phyloP scores from a whole-genome alignment of 2,888 invertebrate species.

The Aradus depressus region DNA sequence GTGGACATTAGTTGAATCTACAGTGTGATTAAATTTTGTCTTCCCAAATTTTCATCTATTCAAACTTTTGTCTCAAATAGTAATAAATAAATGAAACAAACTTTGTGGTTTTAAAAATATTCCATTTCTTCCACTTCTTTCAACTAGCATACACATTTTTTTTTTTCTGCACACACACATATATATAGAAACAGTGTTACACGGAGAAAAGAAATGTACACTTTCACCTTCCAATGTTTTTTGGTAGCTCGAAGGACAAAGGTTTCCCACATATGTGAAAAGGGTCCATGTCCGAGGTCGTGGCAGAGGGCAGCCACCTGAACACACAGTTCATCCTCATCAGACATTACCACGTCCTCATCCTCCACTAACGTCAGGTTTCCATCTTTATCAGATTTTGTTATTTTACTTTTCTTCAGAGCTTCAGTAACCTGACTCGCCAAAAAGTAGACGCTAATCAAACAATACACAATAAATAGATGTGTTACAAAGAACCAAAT shows the following conservation, averaged over 20 bases:
- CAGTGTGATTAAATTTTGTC: too few relatives aligned
- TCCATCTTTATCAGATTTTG: too few relatives aligned
- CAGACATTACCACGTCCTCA: neutral
- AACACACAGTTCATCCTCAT: conserved; percentile 42
- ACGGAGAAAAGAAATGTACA: neutral
- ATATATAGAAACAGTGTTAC: neutral
- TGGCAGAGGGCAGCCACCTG: conserved; percentile 54
- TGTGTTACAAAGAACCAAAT: neutral
- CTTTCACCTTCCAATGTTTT: conserved; percentile 28
- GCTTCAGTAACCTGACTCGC: conserved; percentile 39
- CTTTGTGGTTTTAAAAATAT: too few relatives aligned
- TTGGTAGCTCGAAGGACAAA: conserved; percentile 29
- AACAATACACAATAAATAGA: neutral
- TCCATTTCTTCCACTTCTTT: too few relatives aligned
- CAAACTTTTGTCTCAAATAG: too few relatives aligned
- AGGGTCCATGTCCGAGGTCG: conserved; percentile 58
- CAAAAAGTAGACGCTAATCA: conserved; percentile 42
- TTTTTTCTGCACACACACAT: neutral
- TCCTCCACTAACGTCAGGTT: too few relatives aligned
- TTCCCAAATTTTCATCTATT: too few relatives aligned
- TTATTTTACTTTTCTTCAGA: conserved; percentile 36
- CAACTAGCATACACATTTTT: too few relatives aligned
- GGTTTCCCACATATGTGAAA: conserved; percentile 52
- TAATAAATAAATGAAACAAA: too few relatives aligned
- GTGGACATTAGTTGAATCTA: too few relatives aligned